Evolutionary conservation across 2,113 vertebrate species (phyloP).

Genomic region (Chloropsis hardwickii): DNA sequence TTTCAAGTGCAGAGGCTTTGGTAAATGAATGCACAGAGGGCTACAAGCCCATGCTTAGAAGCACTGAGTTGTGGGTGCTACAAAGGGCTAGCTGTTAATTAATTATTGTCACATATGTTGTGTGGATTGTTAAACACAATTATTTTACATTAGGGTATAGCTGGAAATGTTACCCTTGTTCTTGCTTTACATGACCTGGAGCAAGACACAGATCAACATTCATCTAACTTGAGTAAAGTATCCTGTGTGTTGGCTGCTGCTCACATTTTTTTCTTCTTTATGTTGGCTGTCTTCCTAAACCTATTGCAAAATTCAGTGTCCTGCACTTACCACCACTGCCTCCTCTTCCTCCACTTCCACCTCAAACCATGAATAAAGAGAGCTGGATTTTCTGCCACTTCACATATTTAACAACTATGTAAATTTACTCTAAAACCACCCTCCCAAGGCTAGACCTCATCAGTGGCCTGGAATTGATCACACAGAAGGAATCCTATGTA

Average conservation of each 20-base stretch:
- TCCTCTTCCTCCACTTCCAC: conserved; percentile 19
- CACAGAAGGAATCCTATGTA: neutral
- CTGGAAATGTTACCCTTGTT: neutral
- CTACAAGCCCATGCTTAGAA: neutral
- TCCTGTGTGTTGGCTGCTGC: conserved; percentile 65
- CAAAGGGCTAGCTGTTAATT: neutral
- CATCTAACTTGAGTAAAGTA: neutral
- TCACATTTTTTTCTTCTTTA: conserved; percentile 62
- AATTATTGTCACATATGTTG: neutral
- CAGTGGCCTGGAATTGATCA: neutral
- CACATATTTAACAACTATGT: conserved; percentile 19
- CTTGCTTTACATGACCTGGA: neutral
- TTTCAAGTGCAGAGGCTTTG: neutral
- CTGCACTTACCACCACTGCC: conserved; percentile 43
- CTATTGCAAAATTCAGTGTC: conserved; percentile 75
- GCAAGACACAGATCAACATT: conserved; percentile 24
- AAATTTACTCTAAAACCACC: conserved; percentile 29
- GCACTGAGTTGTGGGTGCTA: neutral
- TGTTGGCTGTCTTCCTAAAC: conserved; percentile 74
- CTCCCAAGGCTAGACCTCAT: neutral
- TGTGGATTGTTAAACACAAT: neutral
- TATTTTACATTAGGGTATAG: neutral
- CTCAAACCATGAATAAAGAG: conserved; percentile 49
- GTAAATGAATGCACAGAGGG: neutral
- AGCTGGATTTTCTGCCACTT: conserved; percentile 38